Base-by-base conservation (phyloP, 2,113 vertebrate species). In the Ailurus styani region DNA sequence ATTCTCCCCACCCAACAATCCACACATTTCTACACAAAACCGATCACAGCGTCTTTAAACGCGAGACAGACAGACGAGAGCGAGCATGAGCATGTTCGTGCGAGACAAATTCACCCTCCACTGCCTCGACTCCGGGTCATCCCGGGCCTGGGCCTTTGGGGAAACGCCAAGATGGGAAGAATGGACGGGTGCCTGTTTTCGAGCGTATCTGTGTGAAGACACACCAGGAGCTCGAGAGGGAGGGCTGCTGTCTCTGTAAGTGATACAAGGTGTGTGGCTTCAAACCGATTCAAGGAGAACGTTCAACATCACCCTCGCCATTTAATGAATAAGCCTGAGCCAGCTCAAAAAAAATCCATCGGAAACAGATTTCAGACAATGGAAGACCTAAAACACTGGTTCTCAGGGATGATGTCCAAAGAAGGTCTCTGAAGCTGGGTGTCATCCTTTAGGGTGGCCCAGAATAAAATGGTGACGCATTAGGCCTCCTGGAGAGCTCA, bases 401-500 rank as follows among this genome's bases (percentile, higher is more conserved):
- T 88, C 95, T 90, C 81, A 50, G 93, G 91, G 89, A 45, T 17
- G 89, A 82, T 15, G 81, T 97, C 96, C 95, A 98, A 47, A 97
- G 95, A 77, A 93, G 82, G 91, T 95, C 82, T 97, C 89, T 83
- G 93, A 78, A 95, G 96, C 93, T 97, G 96, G 45, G 93, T 88
- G 91, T 93, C 94, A 97, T 98, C 94, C 93, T 95, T 85, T 97
- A 96, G 90, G 96, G 96, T 90, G 73, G 97, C 96, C 95, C 97
- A 95, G 82, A 93, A 97, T 91, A 96, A 96, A 97, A 97, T 64
- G 93, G 85, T 90, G 91, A 97, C 31, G 40, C 70, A 93, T 94
- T 91, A 95, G 75, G 91, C 83, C 96, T 97, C 91, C 89, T 55
- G 88, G 91, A 5, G 29, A 96, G 88, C 94, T 97, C 96, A 95